These are phyloP conservation scores for Leptinotarsa haldemani DNA, from an alignment of 2,888 invertebrate species.

Conservation along the genomic window DNA sequence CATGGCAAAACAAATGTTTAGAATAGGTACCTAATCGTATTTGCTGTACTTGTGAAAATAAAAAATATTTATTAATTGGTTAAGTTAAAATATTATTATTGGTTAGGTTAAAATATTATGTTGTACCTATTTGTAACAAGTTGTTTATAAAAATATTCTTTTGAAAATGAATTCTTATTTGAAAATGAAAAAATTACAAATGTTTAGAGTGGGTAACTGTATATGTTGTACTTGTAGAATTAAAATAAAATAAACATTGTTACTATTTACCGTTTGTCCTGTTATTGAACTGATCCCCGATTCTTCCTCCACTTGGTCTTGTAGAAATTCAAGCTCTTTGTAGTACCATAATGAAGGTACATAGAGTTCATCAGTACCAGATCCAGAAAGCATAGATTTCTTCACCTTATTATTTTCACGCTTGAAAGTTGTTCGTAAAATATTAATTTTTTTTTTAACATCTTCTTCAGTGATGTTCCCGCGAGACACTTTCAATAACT, in stretches of 20 bases:
- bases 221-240: too few species aligned
- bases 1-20: constrained; percentile 20
- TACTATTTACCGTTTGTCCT: too few species aligned
- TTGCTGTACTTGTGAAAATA: constrained; percentile 2
- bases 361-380: constrained; percentile 21
- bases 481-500: too few species aligned
- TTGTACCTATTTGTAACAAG: too few species aligned
- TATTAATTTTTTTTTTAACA: too few species aligned
- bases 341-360: constrained; percentile 4
- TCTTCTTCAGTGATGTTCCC: too few species aligned
- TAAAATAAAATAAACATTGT: too few species aligned
- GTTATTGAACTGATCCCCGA: too few species aligned
- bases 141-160: constrained; percentile 4
- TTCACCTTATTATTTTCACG: background rate
- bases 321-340: constrained; percentile 5
- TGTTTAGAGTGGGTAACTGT: background rate
- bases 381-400: background rate
- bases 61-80: background rate
- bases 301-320: too few species aligned
- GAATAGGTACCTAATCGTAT: background rate
- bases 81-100: too few species aligned
- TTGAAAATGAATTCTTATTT: background rate
- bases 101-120: too few species aligned
- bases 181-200: background rate
- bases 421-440: too few species aligned